Evolutionary conservation across 1,140 invertebrate genomes (phyloP), one percentile per base, ranked within the genome.

Genomic region (Pararge aegeria): DNA sequence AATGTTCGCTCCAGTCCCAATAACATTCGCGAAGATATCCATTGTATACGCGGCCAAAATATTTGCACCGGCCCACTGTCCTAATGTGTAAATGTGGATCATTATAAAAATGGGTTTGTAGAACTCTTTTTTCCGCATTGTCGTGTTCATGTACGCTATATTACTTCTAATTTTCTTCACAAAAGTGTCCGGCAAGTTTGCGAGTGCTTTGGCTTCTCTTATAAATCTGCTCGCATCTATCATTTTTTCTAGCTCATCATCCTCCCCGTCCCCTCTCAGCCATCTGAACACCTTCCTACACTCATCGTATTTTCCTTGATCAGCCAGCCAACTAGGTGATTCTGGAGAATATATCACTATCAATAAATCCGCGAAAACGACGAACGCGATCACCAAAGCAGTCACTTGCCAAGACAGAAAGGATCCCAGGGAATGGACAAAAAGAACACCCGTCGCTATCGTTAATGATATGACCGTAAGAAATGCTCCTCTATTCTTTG

Each of bases 1-100:
- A 42, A 92, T 91, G 16, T 94, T 79, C 0, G 80, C 61, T 0
- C 90, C 68, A 1, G 79, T 77, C 1, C 86, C 90, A 10, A 92
- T 66, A 0, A 92, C 76, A 6, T 91, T 70, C 16, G 79, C 73
- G 75, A 92, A 91, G 57, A 93, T 93, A 5, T 90, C 80, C 0
- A 93, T 92, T 0, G 94, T 92, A 68, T 95, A 95, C 64, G 94
- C 95, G 52, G 92, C 92, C 10, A 95, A 89, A 0, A 92, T 64
- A 12, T 73, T 78, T 6, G 70, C 69, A 4, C 75, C 82, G 49
- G 75, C 61, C 61, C 77, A 83, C 52, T 83, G 68, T 0, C 70
- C 68, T 24, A 86, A 62, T 0, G 74, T 74, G 30, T 79, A 78
- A 18, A 75, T 63, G 44, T 86, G 80, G n/a, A 82, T 59, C 83